phyloP scores from a whole-genome alignment of 2,888 invertebrate genomes.

The Metallyticus violacea region DNA sequence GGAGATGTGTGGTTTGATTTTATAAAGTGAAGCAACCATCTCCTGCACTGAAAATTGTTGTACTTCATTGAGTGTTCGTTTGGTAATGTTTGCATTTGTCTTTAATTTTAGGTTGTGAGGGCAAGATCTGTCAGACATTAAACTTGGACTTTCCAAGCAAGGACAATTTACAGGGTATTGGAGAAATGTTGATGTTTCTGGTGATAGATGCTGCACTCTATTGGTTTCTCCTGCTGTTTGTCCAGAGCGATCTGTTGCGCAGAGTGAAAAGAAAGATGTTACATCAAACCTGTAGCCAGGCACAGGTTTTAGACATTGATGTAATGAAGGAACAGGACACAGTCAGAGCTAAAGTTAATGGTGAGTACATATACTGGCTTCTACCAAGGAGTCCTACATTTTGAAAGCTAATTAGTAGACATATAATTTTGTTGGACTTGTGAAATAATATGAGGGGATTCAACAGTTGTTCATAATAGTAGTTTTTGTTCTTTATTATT shows the following conservation, averaged over 20 bases:
- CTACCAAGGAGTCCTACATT: no score
- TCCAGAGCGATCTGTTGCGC: slow-evolving; percentile 35
- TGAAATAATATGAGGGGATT: no score
- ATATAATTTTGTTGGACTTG: no score
- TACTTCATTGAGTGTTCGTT: no score
- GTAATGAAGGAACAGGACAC: slow-evolving; percentile 38
- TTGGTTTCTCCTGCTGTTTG: slow-evolving; percentile 32
- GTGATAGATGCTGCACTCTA: slow-evolving; percentile 34
- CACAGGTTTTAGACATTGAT: slow-evolving; percentile 39
- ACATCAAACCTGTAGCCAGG: slow-evolving; percentile 42
- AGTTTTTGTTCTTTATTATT: no score
- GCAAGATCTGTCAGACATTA: neutral
- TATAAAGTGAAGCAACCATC: no score
- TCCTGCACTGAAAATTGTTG: no score
- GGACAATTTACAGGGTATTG: slow-evolving; percentile 28
- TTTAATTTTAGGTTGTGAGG: neutral
- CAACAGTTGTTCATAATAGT: no score
- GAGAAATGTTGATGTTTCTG: slow-evolving; percentile 33
- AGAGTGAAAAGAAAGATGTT: slow-evolving; percentile 34
- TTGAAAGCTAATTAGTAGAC: no score
- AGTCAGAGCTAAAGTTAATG: neutral
- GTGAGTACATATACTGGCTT: neutral
- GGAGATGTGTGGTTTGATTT: no score
- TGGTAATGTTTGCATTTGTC: no score
- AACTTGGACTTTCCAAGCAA: slow-evolving; percentile 28